A percentile compares a stretch with the other conserved stretches of the same genome.
Evolutionary conservation across 2,797 vertebrate species (phyloP).

Genomic region (Sebastes wilsoni): DNA sequence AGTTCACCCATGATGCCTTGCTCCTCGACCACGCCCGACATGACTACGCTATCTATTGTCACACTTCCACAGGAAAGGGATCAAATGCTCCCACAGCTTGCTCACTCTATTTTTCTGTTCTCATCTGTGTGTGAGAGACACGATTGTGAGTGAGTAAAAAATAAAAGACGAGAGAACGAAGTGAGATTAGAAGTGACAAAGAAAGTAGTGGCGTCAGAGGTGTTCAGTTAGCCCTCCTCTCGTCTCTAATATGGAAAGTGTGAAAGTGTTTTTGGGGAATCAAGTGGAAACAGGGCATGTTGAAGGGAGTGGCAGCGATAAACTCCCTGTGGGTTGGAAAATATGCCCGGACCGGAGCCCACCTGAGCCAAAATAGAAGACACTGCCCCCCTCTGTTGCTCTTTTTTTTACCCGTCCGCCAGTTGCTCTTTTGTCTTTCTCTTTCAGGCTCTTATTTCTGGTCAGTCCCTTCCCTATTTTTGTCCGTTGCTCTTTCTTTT

Average conservation of each 20-base stretch:
- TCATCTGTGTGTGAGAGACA: not conserved
- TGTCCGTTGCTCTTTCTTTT: conserved; percentile 14
- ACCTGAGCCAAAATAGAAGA: conserved; percentile 48
- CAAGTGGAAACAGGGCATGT: conserved; percentile 53
- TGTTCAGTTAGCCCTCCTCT: conserved; percentile 22
- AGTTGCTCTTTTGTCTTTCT: conserved; percentile 34
- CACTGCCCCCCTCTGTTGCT: conserved; percentile 26
- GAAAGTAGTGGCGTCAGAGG: conserved; percentile 3
- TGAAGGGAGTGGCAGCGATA: conserved; percentile 56
- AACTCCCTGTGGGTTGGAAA: conserved; percentile 63
- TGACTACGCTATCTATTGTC: conserved; percentile 10
- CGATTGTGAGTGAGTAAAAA: not conserved
- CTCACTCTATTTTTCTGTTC: not conserved
- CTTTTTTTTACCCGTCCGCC: not conserved
- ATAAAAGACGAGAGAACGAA: too few species aligned
- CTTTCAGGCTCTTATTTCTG: conserved; percentile 40
- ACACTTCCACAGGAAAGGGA: conserved; percentile 48
- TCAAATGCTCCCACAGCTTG: conserved; percentile 18
- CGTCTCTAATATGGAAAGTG: conserved; percentile 48
- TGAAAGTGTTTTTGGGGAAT: conserved; percentile 28
- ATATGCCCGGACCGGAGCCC: conserved; percentile 39
- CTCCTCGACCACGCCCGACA: conserved; percentile 11
- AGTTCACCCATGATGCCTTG: conserved; percentile 27
- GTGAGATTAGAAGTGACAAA: not conserved
- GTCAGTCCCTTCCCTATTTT: conserved; percentile 43